A percentile compares a stretch with the other conserved stretches of the same genome.
phyloP scores from a whole-genome alignment of 2,888 invertebrate species.

The Stictocephala bisonia region DNA sequence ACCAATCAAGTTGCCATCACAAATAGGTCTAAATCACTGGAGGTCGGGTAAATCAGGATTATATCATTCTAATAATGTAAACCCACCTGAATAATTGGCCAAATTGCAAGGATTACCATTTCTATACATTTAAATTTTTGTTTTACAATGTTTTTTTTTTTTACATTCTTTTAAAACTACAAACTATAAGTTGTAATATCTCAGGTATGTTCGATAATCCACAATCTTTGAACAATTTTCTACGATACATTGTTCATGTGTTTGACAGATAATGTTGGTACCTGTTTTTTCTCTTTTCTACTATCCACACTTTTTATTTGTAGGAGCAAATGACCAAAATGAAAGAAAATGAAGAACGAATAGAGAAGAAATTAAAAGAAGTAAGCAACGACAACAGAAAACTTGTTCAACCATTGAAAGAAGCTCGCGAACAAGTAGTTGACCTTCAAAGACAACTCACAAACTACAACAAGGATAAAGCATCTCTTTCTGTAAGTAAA shows the following conservation, averaged over 20 bases:
- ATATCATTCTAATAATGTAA: too few species aligned
- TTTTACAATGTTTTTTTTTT: too few species aligned
- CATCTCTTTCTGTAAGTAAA: conserved; percentile 74
- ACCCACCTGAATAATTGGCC: too few species aligned
- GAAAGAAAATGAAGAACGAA: conserved; percentile 82
- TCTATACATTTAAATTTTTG: too few species aligned
- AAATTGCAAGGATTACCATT: too few species aligned
- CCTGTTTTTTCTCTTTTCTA: neutral
- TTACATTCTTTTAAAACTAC: too few species aligned
- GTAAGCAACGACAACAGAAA: conserved; percentile 79
- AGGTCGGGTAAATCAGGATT: too few species aligned
- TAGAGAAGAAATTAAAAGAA: conserved; percentile 75
- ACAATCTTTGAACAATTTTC: neutral
- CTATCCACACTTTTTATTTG: neutral
- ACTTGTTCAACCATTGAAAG: conserved; percentile 77
- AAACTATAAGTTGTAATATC: too few species aligned
- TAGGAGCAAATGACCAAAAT: conserved; percentile 81
- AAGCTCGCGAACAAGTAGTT: conserved; percentile 76
- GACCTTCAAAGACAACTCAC: conserved; percentile 80
- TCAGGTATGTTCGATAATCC: too few species aligned
- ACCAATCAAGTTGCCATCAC: too few species aligned
- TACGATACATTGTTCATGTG: neutral
- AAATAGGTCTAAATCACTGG: too few species aligned
- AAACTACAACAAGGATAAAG: conserved; percentile 89
- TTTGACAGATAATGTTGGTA: too few species aligned